Evolutionary conservation across 2,797 vertebrate genomes (phyloP).

Genomic region (Helostoma temminkii): DNA sequence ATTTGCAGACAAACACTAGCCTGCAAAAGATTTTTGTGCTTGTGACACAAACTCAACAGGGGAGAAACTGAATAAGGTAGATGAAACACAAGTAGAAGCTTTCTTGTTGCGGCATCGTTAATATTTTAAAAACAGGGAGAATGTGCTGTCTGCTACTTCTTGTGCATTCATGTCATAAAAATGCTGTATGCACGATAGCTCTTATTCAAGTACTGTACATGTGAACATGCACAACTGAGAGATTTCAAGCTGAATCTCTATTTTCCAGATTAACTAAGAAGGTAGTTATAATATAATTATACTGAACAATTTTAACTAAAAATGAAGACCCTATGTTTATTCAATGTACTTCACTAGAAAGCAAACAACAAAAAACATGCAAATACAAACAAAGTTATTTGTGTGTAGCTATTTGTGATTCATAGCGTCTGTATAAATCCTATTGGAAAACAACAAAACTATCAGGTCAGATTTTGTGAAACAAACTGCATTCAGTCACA

Average conservation of each 20-base stretch:
- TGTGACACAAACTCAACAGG: constrained; percentile 34
- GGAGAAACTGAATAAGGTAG: constrained; percentile 30
- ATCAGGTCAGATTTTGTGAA: constrained; percentile 9
- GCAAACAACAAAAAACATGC: constrained; percentile 3
- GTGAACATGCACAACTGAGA: constrained; percentile 58
- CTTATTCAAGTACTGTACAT: constrained; percentile 19
- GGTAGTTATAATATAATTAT: no score
- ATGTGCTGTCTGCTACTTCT: constrained; percentile 22
- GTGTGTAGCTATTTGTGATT: constrained; percentile 9
- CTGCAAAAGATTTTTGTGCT: constrained; percentile 21
- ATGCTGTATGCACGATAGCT: constrained; percentile 34
- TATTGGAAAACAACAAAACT: constrained; percentile 5
- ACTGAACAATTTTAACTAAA: constrained; percentile 67
- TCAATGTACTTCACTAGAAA: constrained; percentile 42
- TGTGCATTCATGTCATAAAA: constrained; percentile 34
- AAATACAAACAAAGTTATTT: constrained; percentile 20
- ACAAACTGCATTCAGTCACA: constrained; percentile 23
- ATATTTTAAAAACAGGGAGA: constrained; percentile 58
- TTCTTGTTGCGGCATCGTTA: constrained; percentile 48
- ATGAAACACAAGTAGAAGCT: constrained; percentile 51
- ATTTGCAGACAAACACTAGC: constrained; percentile 19
- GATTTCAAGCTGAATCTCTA: constrained; percentile 80
- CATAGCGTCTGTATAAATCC: constrained; percentile 11
- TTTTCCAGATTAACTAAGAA: no score
- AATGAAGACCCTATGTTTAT: constrained; percentile 46